Conservation (phyloP, 2,888 invertebrate genomes). For the Trypoxylon attenuatum region DNA sequence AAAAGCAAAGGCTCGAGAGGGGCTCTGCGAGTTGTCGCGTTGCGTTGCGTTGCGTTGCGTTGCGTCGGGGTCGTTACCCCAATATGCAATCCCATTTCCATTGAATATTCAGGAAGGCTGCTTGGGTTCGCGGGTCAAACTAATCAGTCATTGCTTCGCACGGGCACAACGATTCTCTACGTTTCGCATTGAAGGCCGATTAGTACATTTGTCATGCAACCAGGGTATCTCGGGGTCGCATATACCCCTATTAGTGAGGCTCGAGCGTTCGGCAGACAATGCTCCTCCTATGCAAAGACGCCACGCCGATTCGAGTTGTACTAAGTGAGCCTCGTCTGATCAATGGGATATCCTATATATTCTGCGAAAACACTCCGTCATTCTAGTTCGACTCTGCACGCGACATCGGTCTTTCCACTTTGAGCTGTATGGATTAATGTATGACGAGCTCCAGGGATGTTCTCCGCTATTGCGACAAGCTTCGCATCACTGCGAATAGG, state of each 20-base stretch:
- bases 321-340: slow-evolving; percentile 53
- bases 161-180: slow-evolving; percentile 47
- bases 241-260: slow-evolving; percentile 55
- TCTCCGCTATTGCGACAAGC: no score
- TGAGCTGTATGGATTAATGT: slow-evolving; percentile 52
- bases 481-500: no score
- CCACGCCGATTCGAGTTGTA: slow-evolving; percentile 46
- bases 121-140: slow-evolving; percentile 41
- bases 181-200: slow-evolving; percentile 55
- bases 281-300: slow-evolving; percentile 55
- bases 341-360: slow-evolving; percentile 61
- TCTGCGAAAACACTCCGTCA: slow-evolving; percentile 56
- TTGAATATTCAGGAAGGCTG: slow-evolving; percentile 51
- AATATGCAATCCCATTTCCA: slow-evolving; percentile 49
- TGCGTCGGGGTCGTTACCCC: slow-evolving; percentile 23
- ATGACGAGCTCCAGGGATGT: no score
- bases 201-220: slow-evolving; percentile 65
- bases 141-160: slow-evolving; percentile 51
- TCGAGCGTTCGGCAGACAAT: slow-evolving; percentile 48
- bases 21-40: no score
- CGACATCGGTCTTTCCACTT: slow-evolving; percentile 54
- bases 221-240: slow-evolving; percentile 50
- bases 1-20: no score
- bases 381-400: slow-evolving; percentile 49
- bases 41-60: no score